Base-by-base conservation (phyloP, 2,113 vertebrate species). In the Calidris pygmaea region DNA sequence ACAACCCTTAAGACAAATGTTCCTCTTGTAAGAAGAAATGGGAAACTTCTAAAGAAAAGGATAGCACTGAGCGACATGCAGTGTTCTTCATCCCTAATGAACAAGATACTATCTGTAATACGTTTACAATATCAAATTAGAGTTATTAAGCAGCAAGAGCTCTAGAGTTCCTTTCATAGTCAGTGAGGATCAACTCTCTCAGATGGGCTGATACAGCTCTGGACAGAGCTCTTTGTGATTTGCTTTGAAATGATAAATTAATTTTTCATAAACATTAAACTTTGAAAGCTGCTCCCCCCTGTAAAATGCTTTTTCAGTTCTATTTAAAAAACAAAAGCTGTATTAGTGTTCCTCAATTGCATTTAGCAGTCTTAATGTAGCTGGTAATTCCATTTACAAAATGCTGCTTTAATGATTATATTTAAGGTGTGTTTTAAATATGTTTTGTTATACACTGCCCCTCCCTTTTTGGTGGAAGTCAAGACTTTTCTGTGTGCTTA, bases 211-310 rank as follows among this genome's bases (percentile, higher is more conserved):
- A 52, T 37, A 27, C 13, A 67, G 37, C 59, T 85, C 52, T 84
- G 92, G 94, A 84, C 77, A 67, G 47, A 83, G 58, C 63, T 86
- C 52, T 94, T 89, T 5, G 14, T 79, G 17, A 62, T 89, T 87
- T 86, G 22, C 85, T 92, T 94, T 90, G 88, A 95, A 96, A 89
- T 32, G 7, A 67, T 84, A 75, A 60, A 92, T 79, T 78, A 37
- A 58, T 80, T 91, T 87, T 91, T 89, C 16, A 6, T 47, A 62
- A 89, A 35, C 50, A 58, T 47, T 71, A 71, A 90, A 65, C 35
- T 21, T 87, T 34, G 9, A 45, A 87, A 85, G 32, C 23, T 9
- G 5, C 11, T 80, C 1, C 26, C 8, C 26, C n/a, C 41, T 52
- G 12, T 47, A 62, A 85, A 92, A 94, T n/a, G 32, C 34, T 66